Base-by-base conservation (phyloP, 2,888 invertebrate genomes). In the Sesia apiformis region DNA sequence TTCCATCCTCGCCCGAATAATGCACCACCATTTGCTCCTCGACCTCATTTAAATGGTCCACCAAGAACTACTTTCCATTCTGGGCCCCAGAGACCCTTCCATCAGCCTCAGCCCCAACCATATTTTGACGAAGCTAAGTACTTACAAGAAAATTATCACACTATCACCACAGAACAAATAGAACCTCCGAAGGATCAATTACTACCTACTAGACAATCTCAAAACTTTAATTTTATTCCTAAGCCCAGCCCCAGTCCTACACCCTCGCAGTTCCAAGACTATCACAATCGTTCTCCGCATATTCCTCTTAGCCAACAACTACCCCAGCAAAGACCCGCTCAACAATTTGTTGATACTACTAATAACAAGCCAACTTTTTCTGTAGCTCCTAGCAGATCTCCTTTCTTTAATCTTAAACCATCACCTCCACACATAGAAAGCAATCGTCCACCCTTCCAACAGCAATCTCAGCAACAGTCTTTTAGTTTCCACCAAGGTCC, bases 21-120 rank as follows among this genome's bases (percentile, higher is more conserved):
- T 55, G 71, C 76, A 49, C 78, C 79, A 43, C 58, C 74, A 40
- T 86, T 87, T 63, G 71, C 66, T 4, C 56, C 76, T 39, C 72
- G 88, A 40, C 80, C 81, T 40, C 80, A 82, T 42, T 84, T 90
- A 39, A 84, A 78, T 63, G 80, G 81, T 8, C 91, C 89, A 42
- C 67, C 76, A 7, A 77, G 84, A 65, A 56, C 73, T 8, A 76
- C 76, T 56, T 90, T 90, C 64, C 86, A 89, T 65, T 80, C 91
- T 38, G 91, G 90, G 60, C 83, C 90, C 7, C 91, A 91, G 69
- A 83, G 91, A 63, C 91, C 91, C 5, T 90, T 91, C 69, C 81
- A 84, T 59, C 78, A 76, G 61, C 77, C 78, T 54, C 76, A 76
- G 55, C 69, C 80, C 43, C 84, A 86, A 57, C 70, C 72, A 49